Conservation (phyloP, 2,113 vertebrate genomes). For the Pica pica region DNA sequence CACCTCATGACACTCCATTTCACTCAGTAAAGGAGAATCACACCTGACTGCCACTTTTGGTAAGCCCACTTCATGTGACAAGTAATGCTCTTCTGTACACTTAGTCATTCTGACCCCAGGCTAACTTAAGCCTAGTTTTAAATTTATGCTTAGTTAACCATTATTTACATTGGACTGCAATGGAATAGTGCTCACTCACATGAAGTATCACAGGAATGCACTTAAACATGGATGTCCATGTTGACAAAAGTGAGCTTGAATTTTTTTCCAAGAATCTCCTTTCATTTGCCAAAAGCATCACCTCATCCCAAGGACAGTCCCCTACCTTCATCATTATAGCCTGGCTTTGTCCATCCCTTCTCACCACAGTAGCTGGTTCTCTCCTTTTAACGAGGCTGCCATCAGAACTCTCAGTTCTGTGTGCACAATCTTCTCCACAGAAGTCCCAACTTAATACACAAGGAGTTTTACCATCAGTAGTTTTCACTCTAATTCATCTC, state of each 20-base stretch:
- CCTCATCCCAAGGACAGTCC: not conserved
- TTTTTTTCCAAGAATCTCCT: not conserved
- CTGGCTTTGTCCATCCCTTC: not conserved
- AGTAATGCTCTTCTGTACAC: not conserved
- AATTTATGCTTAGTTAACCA: not conserved
- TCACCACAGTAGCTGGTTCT: not conserved
- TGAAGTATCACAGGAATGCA: not conserved
- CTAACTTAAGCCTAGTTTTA: not conserved
- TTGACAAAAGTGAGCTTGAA: not conserved
- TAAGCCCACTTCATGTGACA: not conserved
- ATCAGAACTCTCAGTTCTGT: not conserved
- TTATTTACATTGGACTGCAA: not conserved
- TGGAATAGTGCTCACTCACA: not conserved
- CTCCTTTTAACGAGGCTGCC: not conserved
- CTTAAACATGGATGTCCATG: not conserved
- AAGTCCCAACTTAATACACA: not conserved
- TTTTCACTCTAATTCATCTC: not conserved
- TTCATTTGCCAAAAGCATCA: not conserved
- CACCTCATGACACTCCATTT: not conserved
- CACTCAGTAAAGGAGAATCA: not conserved
- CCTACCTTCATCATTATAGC: not conserved
- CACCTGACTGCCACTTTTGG: not conserved
- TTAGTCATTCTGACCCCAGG: not conserved
- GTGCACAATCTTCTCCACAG: rapidly evolving
- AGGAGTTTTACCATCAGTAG: not conserved